These are phyloP conservation scores for Cabera pusaria DNA, from an alignment of 2,888 invertebrate genomes.

Conservation along the genomic window DNA sequence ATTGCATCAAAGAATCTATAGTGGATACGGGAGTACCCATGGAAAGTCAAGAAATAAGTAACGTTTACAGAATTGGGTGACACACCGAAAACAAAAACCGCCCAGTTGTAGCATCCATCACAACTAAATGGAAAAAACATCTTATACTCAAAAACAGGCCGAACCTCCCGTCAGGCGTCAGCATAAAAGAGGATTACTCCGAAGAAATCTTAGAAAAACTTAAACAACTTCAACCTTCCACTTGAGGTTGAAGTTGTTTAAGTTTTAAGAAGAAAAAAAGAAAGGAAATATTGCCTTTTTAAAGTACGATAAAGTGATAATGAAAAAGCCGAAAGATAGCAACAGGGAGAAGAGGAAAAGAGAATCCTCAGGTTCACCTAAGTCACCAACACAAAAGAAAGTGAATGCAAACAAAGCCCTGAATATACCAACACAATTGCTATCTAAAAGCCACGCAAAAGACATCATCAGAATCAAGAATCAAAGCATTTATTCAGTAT, in stretches of 20 bases:
- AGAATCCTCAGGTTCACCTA: slow-evolving; percentile 1
- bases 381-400: slow-evolving; percentile 1
- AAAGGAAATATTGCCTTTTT: slow-evolving; percentile 10
- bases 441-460: background rate
- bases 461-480: no score
- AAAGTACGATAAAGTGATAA: slow-evolving; percentile 8
- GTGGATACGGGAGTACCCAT: slow-evolving; percentile 14
- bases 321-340: slow-evolving; percentile 2
- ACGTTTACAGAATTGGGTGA: slow-evolving; percentile 16
- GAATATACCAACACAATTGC: background rate
- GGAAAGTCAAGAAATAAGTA: slow-evolving; percentile 22
- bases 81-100: slow-evolving; percentile 8
- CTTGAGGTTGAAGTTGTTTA: no score
- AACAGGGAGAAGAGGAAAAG: slow-evolving; percentile 6
- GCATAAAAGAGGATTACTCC: slow-evolving; percentile 14
- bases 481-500: no score
- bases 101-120: slow-evolving; percentile 11
- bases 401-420: background rate
- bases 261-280: no score
- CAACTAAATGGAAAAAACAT: slow-evolving; percentile 19
- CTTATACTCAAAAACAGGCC: no score
- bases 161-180: slow-evolving; percentile 8
- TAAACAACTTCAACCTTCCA: no score
- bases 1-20: slow-evolving; percentile 18
- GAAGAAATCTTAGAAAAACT: slow-evolving; percentile 13